Evolutionary conservation across 2,888 invertebrate species (phyloP).

Genomic region (Athripsodes cinereus): DNA sequence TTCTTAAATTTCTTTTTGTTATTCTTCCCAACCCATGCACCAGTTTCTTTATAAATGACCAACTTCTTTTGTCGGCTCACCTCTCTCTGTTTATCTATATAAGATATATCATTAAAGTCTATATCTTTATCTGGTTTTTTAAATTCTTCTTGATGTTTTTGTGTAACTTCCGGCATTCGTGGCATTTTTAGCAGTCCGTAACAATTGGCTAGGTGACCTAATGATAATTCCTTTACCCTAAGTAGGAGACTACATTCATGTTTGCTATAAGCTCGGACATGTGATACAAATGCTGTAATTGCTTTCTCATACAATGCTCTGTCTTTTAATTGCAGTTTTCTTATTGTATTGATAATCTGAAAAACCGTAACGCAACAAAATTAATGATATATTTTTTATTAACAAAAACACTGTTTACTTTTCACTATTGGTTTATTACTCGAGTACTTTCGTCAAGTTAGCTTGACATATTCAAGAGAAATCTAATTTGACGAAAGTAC

Average conservation of each 20-base stretch:
- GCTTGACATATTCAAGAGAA: no score
- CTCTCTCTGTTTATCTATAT: constrained; percentile 75
- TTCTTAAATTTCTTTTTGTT: constrained; percentile 49
- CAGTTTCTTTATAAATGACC: constrained; percentile 63
- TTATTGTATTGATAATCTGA: constrained; percentile 52
- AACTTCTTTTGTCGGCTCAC: constrained; percentile 65
- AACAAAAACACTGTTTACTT: no score
- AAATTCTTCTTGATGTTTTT: constrained; percentile 47
- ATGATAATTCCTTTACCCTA: constrained; percentile 78
- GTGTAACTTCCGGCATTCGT: constrained; percentile 90
- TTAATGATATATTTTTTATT: no score
- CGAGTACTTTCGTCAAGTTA: no score
- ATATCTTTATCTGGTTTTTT: constrained; percentile 51
- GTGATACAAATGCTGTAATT: constrained; percentile 91
- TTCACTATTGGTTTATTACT: no score
- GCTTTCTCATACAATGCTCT: constrained; percentile 80
- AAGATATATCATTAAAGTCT: constrained; percentile 70
- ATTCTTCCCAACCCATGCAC: constrained; percentile 64
- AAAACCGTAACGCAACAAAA: no score
- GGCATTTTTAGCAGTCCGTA: constrained; percentile 90
- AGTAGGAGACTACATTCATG: constrained; percentile 92
- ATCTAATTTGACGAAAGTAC: no score
- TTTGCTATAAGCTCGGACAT: constrained; percentile 87
- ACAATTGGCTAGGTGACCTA: constrained; percentile 76
- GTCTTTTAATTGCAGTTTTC: constrained; percentile 62